Evolutionary conservation across 2,888 invertebrate species (phyloP), one percentile per base, ranked within the genome.

Genomic region (Thera britannica): DNA sequence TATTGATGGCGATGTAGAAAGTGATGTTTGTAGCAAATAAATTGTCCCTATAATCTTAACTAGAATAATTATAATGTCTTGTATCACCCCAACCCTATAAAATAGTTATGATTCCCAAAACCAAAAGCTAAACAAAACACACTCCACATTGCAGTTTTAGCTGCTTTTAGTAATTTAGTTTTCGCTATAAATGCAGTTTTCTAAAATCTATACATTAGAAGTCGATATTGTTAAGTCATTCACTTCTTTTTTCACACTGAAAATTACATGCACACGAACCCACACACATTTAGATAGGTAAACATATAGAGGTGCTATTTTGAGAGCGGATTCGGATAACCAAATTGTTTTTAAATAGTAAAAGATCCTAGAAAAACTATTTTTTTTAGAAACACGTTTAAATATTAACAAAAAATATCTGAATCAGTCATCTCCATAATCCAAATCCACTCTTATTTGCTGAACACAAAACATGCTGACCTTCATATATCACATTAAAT

Each of bases 241-340:
- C 92, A 92, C 92, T 92, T 92, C 92, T 90, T 92, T 90, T 92
- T 87, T 81, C 85, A 85, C 82, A 86, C 87, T 75, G 73, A 75
- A 78, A 71, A 65, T 75, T 73, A 65, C 86, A 87, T 85, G 85
- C 87, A 86, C 77, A 83, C 82, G 69, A 75, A 75, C 73, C 75
- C 77, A 79, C 77, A 79, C 75, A 71, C 72, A 62, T 69, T 57
- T 64, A 54, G 67, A 72, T 68, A 75, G 54, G n/a, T 56, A 58
- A 76, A 77, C 75, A 77, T 70, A 66, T 69, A 71, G 58, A 12
- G 67, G 44, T 68, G 76, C 58, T 67, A 54, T 48, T 12, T n/a
- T 11, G 55, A 44, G 23, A 44, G 62, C 58, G 67, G 59, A 67
- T 67, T 59, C 55, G 12, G 48, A 67, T 58, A 0, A 55, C 3